Percentiles rank a stretch among this genome's conserved stretches.
These are phyloP conservation scores for Ursus arctos DNA, from an alignment of 2,113 vertebrate genomes.

Conservation along the genomic window DNA sequence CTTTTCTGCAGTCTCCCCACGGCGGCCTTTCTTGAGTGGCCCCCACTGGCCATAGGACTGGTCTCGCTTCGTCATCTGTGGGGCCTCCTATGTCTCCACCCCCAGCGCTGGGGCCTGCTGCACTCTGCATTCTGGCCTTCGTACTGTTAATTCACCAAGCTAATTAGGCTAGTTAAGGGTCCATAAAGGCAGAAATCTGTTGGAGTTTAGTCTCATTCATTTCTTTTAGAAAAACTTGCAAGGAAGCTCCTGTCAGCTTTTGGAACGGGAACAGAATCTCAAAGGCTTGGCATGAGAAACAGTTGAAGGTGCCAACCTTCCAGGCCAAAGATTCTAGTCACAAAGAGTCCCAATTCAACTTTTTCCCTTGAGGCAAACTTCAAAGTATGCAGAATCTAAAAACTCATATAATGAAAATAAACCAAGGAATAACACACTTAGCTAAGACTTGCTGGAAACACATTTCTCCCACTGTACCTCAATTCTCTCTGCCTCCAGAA, in stretches of 20 bases:
- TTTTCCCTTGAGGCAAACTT: conserved; percentile 82
- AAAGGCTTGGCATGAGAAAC: conserved; percentile 79
- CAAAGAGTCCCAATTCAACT: conserved; percentile 81
- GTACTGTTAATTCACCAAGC: conserved; percentile 58
- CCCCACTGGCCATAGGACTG: neutral
- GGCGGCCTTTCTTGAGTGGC: neutral
- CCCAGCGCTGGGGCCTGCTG: neutral
- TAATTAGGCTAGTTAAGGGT: conserved; percentile 79
- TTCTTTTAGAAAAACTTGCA: conserved; percentile 81
- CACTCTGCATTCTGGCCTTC: conserved; percentile 27
- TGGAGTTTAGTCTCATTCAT: conserved; percentile 79
- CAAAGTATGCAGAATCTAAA: conserved; percentile 81
- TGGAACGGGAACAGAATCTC: conserved; percentile 80
- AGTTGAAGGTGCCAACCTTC: conserved; percentile 76
- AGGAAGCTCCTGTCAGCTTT: conserved; percentile 82
- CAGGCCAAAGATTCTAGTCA: conserved; percentile 80
- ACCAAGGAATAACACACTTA: conserved; percentile 51
- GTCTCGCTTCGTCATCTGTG: neutral
- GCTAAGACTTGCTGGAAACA: conserved; percentile 60
- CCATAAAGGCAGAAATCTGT: conserved; percentile 79
- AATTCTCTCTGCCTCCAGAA: conserved; percentile 6
- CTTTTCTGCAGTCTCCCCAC: conserved; percentile 26
- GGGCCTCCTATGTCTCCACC: neutral
- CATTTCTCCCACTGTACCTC: conserved; percentile 37
- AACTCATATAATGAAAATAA: conserved; percentile 78